Conservation (phyloP, 2,888 invertebrate species). For the Lepas anatifera region DNA sequence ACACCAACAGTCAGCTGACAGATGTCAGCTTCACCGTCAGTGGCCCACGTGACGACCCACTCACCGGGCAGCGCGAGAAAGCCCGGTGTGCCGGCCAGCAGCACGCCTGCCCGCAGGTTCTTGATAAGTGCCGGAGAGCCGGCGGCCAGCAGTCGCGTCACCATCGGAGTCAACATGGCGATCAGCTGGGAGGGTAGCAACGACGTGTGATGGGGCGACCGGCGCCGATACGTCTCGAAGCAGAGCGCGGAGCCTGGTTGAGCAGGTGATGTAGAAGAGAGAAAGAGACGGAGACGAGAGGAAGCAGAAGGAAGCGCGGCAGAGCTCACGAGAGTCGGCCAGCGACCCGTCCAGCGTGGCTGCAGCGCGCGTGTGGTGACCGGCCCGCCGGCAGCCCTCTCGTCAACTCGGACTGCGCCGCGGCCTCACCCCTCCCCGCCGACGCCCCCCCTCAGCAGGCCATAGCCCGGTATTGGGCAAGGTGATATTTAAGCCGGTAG, state of each 20-base stretch:
- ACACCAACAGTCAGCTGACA: too few species aligned
- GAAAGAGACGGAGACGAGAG: not conserved
- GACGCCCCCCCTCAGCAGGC: not conserved
- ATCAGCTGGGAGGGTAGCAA: too few species aligned
- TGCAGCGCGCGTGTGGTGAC: not conserved
- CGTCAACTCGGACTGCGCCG: too few species aligned
- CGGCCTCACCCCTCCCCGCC: not conserved
- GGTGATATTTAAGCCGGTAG: too few species aligned
- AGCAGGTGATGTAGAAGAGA: not conserved
- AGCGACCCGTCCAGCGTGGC: conserved; percentile 8
- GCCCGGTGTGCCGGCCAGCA: not conserved
- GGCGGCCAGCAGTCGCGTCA: not conserved
- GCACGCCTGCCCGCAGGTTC: not conserved
- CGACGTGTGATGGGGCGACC: not conserved
- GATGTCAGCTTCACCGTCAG: too few species aligned
- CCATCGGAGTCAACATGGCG: not conserved
- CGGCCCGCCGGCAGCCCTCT: not conserved
- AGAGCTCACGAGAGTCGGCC: not conserved
- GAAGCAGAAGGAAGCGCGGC: not conserved
- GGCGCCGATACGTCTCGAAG: not conserved
- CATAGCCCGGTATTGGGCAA: not conserved
- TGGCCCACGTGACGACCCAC: not conserved
- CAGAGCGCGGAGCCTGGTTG: not conserved
- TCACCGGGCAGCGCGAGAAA: not conserved
- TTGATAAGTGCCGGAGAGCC: not conserved